Percentiles rank a stretch among this genome's conserved stretches.
phyloP scores from a whole-genome alignment of 2,113 vertebrate species.

The Chinchilla lanigera region DNA sequence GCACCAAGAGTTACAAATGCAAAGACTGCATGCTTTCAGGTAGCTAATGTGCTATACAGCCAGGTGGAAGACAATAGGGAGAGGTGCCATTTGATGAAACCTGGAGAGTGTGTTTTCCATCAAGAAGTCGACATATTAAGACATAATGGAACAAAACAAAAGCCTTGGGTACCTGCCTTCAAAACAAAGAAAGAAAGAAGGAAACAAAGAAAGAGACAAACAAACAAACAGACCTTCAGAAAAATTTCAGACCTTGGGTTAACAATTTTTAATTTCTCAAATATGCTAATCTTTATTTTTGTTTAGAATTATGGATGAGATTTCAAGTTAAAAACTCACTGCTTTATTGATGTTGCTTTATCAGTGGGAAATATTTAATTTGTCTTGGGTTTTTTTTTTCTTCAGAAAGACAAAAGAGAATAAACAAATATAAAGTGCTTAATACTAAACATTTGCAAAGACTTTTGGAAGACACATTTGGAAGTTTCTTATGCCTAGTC shows the following conservation, averaged over 20 bases:
- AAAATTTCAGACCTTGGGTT: not conserved
- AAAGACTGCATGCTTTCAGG: not conserved
- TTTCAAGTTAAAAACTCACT: not conserved
- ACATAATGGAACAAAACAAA: not conserved
- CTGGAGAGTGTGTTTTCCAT: not conserved
- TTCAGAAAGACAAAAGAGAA: not conserved
- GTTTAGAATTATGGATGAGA: constrained; percentile 38
- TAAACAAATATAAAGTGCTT: not conserved
- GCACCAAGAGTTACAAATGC: not conserved
- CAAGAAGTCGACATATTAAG: not conserved
- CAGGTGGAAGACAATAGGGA: constrained; percentile 8
- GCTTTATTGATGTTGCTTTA: not conserved
- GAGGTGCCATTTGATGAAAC: not conserved
- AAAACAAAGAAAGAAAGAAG: not conserved
- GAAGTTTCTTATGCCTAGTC: not conserved
- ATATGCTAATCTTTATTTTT: constrained; percentile 5
- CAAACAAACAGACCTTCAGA: not conserved
- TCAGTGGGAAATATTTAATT: not conserved
- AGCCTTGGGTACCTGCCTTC: not conserved
- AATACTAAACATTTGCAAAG: not conserved
- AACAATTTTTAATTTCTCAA: not conserved
- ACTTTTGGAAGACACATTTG: not conserved
- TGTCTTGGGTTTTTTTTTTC: not conserved
- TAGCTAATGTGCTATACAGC: not conserved
- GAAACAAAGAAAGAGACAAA: not conserved